Percentiles rank a stretch among this genome's conserved stretches.
These are phyloP conservation scores for Syrista parreyssii DNA, from an alignment of 2,888 invertebrate species.

Conservation along the genomic window DNA sequence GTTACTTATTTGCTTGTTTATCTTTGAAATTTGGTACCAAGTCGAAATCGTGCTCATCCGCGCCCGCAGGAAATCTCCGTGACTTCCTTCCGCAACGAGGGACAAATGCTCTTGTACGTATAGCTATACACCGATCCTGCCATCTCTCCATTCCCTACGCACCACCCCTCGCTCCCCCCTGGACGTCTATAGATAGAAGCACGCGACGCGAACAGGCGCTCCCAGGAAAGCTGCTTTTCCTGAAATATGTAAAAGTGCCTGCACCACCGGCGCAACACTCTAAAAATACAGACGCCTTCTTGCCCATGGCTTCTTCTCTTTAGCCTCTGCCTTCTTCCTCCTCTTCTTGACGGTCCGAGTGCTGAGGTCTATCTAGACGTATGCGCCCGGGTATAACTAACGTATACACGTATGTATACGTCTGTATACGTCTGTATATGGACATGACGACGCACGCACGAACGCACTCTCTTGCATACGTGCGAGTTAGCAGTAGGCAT, in stretches of 20 bases:
- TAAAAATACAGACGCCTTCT: constrained; percentile 49
- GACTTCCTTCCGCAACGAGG: constrained; percentile 33
- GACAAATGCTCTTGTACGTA: constrained; percentile 10
- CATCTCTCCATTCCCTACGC: not conserved
- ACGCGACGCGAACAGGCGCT: constrained; percentile 13
- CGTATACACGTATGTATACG: not conserved
- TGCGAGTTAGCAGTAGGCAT: not conserved
- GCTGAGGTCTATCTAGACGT: not conserved
- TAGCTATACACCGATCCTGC: not conserved
- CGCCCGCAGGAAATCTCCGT: constrained; percentile 23
- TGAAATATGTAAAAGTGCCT: constrained; percentile 58
- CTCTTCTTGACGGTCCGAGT: constrained; percentile 8
- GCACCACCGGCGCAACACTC: constrained; percentile 31
- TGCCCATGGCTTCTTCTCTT: constrained; percentile 9
- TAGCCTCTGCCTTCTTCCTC: constrained; percentile 21
- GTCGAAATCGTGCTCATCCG: not conserved
- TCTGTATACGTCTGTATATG: not conserved
- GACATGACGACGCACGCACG: not conserved
- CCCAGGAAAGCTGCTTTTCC: constrained; percentile 43
- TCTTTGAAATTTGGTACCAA: not conserved
- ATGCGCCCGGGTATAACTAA: not conserved
- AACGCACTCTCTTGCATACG: constrained; percentile 1
- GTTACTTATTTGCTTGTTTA: not conserved
- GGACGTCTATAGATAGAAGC: constrained; percentile 33
- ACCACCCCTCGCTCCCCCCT: not conserved